These are phyloP conservation scores for Anoura caudifer DNA, from an alignment of 2,113 vertebrate species.

Conservation along the genomic window DNA sequence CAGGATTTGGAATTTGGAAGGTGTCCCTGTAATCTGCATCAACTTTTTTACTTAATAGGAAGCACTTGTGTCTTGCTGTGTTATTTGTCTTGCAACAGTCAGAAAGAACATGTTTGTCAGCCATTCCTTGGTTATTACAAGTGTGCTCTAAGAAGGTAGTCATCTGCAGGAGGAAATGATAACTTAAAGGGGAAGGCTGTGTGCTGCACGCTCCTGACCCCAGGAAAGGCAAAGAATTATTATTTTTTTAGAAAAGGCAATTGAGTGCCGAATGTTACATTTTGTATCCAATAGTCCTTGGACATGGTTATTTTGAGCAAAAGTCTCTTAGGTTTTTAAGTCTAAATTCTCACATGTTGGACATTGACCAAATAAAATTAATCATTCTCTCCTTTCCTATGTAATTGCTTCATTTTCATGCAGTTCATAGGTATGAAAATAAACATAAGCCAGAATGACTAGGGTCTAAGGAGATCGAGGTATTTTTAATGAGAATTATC, in stretches of 20 bases:
- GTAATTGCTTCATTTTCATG: not conserved
- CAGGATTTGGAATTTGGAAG: not conserved
- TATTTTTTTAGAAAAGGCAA: not conserved
- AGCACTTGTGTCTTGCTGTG: conserved; percentile 23
- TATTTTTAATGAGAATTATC: not conserved
- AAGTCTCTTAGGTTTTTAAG: not conserved
- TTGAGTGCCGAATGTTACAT: not conserved
- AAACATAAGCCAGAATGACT: not conserved
- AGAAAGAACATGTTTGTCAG: not conserved
- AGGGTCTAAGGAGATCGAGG: not conserved
- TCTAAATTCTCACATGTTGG: not conserved
- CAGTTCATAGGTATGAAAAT: not conserved
- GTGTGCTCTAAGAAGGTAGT: not conserved
- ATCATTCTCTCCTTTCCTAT: not conserved
- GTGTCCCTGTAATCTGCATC: not conserved
- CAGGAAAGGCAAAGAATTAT: not conserved
- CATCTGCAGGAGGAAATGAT: conserved; percentile 24
- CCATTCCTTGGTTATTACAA: conserved; percentile 9
- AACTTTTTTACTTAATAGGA: conserved; percentile 39
- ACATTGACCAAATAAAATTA: not conserved
- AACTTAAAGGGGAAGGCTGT: not conserved
- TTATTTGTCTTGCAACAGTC: conserved; percentile 33
- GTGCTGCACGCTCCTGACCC: not conserved
- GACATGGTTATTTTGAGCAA: not conserved
- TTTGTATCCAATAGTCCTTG: not conserved